Conservation (phyloP, 2,113 vertebrate genomes). For the Meriones unguiculatus region DNA sequence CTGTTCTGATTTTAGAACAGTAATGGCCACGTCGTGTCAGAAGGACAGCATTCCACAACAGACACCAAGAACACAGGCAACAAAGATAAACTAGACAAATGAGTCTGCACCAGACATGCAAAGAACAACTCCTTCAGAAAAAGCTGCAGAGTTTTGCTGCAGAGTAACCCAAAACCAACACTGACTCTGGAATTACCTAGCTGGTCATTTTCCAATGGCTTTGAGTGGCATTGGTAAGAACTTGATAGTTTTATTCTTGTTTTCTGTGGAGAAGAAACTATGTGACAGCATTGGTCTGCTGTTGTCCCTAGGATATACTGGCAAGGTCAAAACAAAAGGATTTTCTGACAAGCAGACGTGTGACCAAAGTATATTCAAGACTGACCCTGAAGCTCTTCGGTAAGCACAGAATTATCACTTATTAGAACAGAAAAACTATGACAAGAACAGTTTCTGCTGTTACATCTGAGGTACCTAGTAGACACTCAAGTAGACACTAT, state of each 20-base stretch:
- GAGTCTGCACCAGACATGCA: background rate
- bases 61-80: background rate
- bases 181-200: background rate
- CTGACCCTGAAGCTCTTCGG: background rate
- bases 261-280: background rate
- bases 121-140: background rate
- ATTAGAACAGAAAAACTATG: background rate
- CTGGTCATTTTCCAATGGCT: background rate
- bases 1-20: background rate
- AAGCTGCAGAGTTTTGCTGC: background rate
- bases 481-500: background rate
- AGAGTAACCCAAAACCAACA: background rate
- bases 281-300: background rate
- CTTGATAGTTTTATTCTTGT: slow-evolving; percentile 42
- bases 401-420: background rate
- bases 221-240: background rate
- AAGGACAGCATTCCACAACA: background rate
- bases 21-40: background rate
- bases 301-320: background rate
- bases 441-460: background rate
- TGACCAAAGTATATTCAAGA: background rate
- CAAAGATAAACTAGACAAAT: background rate
- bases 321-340: background rate
- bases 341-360: background rate
- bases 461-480: slow-evolving; percentile 5